Evolutionary conservation across 2,797 vertebrate species (phyloP).

Genomic region (Melanitta fusca): DNA sequence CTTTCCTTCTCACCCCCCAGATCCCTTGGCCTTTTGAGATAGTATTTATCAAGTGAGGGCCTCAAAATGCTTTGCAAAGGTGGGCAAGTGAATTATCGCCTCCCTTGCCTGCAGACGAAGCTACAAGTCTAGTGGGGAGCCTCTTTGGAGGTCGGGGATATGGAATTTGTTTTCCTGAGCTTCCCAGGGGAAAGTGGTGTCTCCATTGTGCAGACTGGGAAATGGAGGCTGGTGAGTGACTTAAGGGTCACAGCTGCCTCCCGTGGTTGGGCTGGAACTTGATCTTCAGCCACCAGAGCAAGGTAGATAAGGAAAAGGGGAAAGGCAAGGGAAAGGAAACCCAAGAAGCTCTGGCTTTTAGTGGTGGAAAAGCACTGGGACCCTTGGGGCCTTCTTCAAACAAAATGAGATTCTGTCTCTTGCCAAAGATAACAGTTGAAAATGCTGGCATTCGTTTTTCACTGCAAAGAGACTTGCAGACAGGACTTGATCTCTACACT

Average conservation of each 20-base stretch:
- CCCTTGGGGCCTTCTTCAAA: background rate
- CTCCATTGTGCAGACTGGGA: background rate
- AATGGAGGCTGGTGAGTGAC: background rate
- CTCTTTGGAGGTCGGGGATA: background rate
- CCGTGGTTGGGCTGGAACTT: background rate
- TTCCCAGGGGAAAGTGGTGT: background rate
- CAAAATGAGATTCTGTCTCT: background rate
- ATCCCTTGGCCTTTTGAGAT: background rate
- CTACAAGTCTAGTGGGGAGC: background rate
- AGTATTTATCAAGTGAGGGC: background rate
- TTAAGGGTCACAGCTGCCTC: background rate
- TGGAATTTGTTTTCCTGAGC: background rate
- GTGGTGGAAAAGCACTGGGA: background rate
- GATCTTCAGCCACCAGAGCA: background rate
- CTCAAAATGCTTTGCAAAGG: constrained; percentile 5
- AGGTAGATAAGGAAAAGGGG: background rate
- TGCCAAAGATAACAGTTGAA: background rate
- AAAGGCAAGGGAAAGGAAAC: background rate
- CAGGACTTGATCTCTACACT: background rate
- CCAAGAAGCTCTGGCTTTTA: background rate
- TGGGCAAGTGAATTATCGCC: background rate
- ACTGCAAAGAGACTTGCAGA: background rate
- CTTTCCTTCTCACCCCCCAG: background rate
- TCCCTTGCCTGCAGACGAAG: background rate
- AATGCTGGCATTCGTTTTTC: background rate